Conservation (phyloP, 1,140 invertebrate genomes). For the Sitobion miscanthi region DNA sequence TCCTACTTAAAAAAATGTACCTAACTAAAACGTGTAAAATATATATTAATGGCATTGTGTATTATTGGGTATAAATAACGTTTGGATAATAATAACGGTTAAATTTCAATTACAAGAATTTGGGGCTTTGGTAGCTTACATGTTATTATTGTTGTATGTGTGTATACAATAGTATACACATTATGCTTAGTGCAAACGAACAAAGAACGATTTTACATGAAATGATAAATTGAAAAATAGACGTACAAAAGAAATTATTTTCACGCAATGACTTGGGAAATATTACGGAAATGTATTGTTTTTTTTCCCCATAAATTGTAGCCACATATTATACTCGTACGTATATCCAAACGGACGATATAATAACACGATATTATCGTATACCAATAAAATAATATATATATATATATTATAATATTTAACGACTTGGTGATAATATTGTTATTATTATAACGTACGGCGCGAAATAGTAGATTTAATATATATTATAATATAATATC, state of each 20-base stretch:
- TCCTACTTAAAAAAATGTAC: background rate
- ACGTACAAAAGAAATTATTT: conserved; percentile 39
- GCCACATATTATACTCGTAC: background rate
- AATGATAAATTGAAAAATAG: conserved; percentile 48
- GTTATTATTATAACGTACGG: too few relatives aligned
- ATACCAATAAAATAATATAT: background rate
- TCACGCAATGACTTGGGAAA: conserved; percentile 44
- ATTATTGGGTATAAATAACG: conserved; percentile 27
- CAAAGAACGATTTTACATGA: conserved; percentile 35
- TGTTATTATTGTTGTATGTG: background rate
- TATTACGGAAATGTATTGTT: conserved; percentile 20
- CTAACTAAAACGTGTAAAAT: background rate
- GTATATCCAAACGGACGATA: background rate
- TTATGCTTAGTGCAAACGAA: conserved; percentile 33
- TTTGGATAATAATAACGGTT: conserved; percentile 44
- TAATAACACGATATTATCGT: background rate
- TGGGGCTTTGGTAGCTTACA: background rate
- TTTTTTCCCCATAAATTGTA: conserved; percentile 4
- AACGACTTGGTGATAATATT: background rate
- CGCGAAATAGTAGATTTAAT: background rate
- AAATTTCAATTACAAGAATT: conserved; percentile 40
- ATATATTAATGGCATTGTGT: background rate
- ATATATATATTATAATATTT: too few relatives aligned
- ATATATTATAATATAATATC: background rate
- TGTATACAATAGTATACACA: background rate